Percentiles rank a stretch among this genome's conserved stretches.
These are phyloP conservation scores for Neuroscelio doddi DNA, from an alignment of 2,888 invertebrate species.

Conservation along the genomic window DNA sequence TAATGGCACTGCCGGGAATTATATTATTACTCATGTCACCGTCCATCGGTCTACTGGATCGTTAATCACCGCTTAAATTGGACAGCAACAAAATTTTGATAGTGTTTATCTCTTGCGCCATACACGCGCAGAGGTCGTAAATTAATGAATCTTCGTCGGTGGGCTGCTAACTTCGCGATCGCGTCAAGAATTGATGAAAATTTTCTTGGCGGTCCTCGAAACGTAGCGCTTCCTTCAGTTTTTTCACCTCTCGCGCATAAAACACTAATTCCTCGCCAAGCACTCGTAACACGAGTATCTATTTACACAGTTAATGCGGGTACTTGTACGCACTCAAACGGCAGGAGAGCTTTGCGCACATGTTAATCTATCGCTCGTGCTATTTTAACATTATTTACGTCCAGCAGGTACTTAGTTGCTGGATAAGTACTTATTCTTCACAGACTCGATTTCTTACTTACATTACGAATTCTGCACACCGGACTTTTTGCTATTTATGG, in stretches of 20 bases:
- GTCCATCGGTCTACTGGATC: conserved; percentile 17
- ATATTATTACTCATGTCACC: conserved; percentile 22
- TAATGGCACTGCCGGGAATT: conserved; percentile 11
- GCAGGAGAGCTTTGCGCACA: conserved; percentile 47
- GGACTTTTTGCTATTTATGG: too few species aligned
- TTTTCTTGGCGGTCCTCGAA: conserved; percentile 11
- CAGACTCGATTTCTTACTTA: too few species aligned
- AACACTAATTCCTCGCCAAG: conserved; percentile 59
- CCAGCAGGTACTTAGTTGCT: conserved; percentile 45
- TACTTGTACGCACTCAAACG: conserved; percentile 52
- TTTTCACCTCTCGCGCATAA: conserved; percentile 49
- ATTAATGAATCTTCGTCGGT: conserved; percentile 46
- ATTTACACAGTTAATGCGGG: conserved; percentile 67
- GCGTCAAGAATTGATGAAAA: conserved; percentile 8
- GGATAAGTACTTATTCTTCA: too few species aligned
- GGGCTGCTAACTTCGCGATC: conserved; percentile 30
- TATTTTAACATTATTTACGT: conserved; percentile 55
- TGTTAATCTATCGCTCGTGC: conserved; percentile 42
- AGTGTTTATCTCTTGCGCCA: conserved; percentile 41
- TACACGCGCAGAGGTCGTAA: conserved; percentile 36
- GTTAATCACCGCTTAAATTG: conserved; percentile 45
- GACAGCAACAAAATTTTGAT: conserved; percentile 49
- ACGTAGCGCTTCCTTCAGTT: conserved; percentile 39
- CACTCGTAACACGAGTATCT: conserved; percentile 57
- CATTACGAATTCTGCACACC: too few species aligned